Conservation (phyloP, 2,113 vertebrate genomes). For the Felis catus region DNA sequence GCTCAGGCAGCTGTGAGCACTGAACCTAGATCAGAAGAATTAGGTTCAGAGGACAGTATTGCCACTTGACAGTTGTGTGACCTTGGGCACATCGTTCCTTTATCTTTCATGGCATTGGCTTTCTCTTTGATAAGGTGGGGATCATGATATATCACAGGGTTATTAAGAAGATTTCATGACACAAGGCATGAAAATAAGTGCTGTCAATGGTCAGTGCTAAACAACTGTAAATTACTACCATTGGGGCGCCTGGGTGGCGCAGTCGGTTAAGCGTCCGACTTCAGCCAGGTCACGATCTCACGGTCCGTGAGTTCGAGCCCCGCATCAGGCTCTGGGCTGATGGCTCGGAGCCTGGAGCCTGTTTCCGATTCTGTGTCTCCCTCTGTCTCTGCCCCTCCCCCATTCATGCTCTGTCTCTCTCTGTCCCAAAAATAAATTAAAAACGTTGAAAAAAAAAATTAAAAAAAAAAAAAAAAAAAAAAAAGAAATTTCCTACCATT, state of each 20-base stretch:
- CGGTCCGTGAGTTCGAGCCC: too few species aligned
- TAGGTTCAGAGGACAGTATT: not conserved
- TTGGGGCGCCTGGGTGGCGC: too few species aligned
- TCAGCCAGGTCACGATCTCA: too few species aligned
- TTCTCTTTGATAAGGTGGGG: not conserved
- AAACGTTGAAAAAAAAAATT: too few species aligned
- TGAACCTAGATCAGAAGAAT: not conserved
- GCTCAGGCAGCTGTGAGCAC: not conserved
- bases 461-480: too few species aligned
- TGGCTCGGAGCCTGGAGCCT: too few species aligned
- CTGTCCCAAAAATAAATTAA: too few species aligned
- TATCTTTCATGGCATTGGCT: not conserved
- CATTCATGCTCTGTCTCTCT: too few species aligned
- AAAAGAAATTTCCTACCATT: not conserved
- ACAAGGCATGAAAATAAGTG: not conserved
- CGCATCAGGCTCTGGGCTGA: too few species aligned
- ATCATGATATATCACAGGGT: not conserved
- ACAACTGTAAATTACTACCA: not conserved
- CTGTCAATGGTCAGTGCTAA: not conserved
- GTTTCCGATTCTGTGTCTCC: too few species aligned
- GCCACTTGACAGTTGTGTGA: not conserved
- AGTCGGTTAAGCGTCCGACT: too few species aligned
- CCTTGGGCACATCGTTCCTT: not conserved
- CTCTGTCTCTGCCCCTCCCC: too few species aligned
- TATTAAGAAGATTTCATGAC: conserved; percentile 7